Evolutionary conservation across 2,797 vertebrate genomes (phyloP).

Genomic region (Echeneis naucrates): DNA sequence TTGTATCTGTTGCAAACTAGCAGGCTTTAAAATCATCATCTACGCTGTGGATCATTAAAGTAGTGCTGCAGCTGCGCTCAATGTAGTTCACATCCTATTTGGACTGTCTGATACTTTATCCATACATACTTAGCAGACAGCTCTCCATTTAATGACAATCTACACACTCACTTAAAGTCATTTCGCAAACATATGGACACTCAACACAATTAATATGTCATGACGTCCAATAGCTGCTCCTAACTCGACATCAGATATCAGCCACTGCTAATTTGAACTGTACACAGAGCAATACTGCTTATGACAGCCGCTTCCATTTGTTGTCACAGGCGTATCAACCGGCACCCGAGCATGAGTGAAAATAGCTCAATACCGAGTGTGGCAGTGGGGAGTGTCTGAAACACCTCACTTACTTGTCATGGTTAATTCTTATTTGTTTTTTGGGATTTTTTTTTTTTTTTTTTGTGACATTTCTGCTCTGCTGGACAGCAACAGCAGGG

Average conservation of each 20-base stretch:
- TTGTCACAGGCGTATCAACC: constrained; percentile 55
- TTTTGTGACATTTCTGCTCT: constrained; percentile 74
- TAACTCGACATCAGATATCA: constrained; percentile 60
- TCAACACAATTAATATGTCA: constrained; percentile 68
- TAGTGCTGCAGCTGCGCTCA: constrained; percentile 35
- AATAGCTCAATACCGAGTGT: constrained; percentile 30
- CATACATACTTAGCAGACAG: constrained; percentile 46
- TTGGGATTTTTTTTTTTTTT: constrained; percentile 22
- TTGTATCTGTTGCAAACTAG: constrained; percentile 16
- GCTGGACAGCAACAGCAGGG: constrained; percentile 50
- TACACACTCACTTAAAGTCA: constrained; percentile 50
- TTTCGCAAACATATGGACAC: constrained; percentile 54
- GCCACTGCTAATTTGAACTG: constrained; percentile 53
- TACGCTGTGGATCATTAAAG: constrained; percentile 60
- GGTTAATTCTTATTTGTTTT: constrained; percentile 64
- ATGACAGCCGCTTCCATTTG: constrained; percentile 63
- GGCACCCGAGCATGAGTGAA: constrained; percentile 28
- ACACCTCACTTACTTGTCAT: constrained; percentile 63
- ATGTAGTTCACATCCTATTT: constrained; percentile 45
- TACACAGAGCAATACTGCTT: constrained; percentile 25
- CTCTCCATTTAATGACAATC: constrained; percentile 55
- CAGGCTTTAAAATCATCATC: constrained; percentile 48
- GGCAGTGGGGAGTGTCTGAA: constrained; percentile 31
- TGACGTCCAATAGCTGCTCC: constrained; percentile 44
- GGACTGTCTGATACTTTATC: constrained; percentile 41